phyloP scores from a whole-genome alignment of 2,888 invertebrate species.

The Laothoe populi region DNA sequence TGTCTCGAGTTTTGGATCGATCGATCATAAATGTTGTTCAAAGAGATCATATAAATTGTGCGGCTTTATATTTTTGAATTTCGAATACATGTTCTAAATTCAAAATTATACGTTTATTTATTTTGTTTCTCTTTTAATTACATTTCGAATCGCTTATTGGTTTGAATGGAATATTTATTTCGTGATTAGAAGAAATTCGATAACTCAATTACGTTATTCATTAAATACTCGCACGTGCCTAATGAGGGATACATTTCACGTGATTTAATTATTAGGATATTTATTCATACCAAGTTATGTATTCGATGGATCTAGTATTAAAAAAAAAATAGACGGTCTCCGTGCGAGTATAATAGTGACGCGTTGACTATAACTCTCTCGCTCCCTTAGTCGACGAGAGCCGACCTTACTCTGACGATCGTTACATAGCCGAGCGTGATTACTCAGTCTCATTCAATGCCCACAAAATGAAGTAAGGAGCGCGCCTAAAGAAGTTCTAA shows the following conservation, averaged over 20 bases:
- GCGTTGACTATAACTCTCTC: too few relatives aligned
- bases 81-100: neutral
- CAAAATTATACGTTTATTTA: neutral
- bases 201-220: slow-evolving; percentile 1
- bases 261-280: too few relatives aligned
- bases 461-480: too few relatives aligned
- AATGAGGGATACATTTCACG: neutral
- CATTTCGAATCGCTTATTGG: neutral
- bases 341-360: too few relatives aligned
- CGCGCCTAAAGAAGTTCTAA: too few relatives aligned
- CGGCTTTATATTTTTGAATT: neutral
- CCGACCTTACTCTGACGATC: too few relatives aligned
- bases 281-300: too few relatives aligned
- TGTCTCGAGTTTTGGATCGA: neutral
- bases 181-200: neutral
- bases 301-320: too few relatives aligned
- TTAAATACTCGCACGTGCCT: neutral
- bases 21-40: neutral
- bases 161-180: neutral
- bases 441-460: too few relatives aligned
- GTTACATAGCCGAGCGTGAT: too few relatives aligned
- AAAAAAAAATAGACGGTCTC: too few relatives aligned
- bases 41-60: neutral
- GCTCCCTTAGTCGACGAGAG: too few relatives aligned
- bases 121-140: neutral